phyloP scores from a whole-genome alignment of 2,113 vertebrate species.

The Oncorhynchus clarkii region DNA sequence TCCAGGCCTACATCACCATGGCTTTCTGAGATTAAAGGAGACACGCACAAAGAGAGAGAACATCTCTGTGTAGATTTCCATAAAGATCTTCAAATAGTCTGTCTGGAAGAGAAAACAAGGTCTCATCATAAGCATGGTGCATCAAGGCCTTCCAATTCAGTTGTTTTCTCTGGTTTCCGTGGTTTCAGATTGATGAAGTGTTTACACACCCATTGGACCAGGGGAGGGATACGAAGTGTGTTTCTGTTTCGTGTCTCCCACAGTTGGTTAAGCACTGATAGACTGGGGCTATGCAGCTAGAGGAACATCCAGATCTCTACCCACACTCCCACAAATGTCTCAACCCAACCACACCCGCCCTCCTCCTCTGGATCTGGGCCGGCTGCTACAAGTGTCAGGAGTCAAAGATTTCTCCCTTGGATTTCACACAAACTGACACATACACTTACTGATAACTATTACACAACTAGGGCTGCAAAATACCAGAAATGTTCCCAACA shows the following conservation, averaged over 20 bases:
- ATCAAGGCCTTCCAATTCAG: not conserved
- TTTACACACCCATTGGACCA: conserved; percentile 4
- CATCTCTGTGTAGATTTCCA: not conserved
- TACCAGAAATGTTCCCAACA: too few relatives aligned
- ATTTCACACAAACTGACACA: not conserved
- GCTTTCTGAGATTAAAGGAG: not conserved
- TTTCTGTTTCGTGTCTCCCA: conserved; percentile 14
- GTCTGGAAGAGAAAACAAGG: not conserved
- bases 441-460: not conserved
- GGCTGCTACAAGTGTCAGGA: not conserved
- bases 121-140: not conserved
- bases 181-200: not conserved
- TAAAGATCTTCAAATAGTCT: not conserved
- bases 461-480: not conserved
- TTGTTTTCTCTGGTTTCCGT: not conserved
- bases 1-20: not conserved
- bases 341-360: not conserved
- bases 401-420: not conserved
- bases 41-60: not conserved
- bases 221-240: not conserved
- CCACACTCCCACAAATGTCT: not conserved
- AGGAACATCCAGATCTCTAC: not conserved
- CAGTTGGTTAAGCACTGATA: conserved; percentile 17
- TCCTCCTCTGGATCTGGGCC: not conserved
- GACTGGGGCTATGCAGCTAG: not conserved